phyloP scores from a whole-genome alignment of 2,113 vertebrate genomes.

The Coptodon rendalli region DNA sequence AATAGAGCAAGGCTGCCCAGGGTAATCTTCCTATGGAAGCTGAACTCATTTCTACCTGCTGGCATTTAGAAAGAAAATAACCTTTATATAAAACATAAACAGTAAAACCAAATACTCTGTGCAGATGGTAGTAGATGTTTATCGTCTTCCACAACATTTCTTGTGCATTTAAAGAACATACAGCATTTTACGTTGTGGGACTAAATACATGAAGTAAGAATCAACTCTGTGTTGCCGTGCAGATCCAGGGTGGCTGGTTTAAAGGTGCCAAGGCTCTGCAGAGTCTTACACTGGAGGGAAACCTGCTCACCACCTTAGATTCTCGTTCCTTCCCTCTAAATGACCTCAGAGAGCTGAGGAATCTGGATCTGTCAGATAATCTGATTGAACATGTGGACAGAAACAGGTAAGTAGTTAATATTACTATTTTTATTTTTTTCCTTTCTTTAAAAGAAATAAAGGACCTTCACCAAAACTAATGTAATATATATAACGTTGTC shows the following conservation, averaged over 20 bases:
- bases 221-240: neutral
- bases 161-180: neutral
- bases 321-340: conserved; percentile 59
- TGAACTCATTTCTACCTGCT: neutral
- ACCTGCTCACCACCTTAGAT: conserved; percentile 68
- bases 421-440: neutral
- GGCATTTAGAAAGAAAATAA: neutral
- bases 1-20: neutral
- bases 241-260: conserved; percentile 69
- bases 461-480: neutral
- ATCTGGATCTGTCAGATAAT: conserved; percentile 77
- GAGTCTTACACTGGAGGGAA: conserved; percentile 73
- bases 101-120: neutral
- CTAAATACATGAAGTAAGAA: neutral
- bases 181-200: neutral
- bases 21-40: neutral
- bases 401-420: conserved; percentile 37
- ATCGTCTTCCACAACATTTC: fast-evolving
- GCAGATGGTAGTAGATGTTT: neutral
- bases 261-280: conserved; percentile 51
- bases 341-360: conserved; percentile 63
- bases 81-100: neutral
- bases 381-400: conserved; percentile 65
- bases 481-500: neutral
- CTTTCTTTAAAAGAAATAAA: neutral